Evolutionary conservation across 2,797 vertebrate genomes (phyloP).

Genomic region (Salmo trutta): DNA sequence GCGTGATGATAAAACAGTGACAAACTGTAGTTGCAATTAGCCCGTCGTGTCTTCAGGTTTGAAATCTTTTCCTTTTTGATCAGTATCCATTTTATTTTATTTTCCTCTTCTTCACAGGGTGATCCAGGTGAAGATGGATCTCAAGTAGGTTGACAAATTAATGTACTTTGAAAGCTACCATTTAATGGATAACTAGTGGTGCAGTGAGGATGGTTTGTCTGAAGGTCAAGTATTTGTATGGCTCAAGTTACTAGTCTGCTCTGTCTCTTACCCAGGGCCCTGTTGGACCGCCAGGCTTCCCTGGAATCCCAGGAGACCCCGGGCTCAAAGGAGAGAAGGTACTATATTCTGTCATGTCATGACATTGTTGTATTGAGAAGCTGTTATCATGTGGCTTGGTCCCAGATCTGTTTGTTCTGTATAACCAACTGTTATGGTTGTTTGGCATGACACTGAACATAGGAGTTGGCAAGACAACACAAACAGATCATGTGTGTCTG

Average conservation of each 20-base stretch:
- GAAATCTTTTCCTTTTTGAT: neutral
- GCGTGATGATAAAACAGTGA: too few relatives aligned
- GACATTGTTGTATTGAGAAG: neutral
- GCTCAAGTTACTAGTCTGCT: neutral
- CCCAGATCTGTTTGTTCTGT: too few relatives aligned
- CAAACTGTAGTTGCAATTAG: too few relatives aligned
- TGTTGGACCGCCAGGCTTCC: constrained; percentile 78
- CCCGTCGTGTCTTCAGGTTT: neutral
- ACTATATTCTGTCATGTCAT: constrained; percentile 23
- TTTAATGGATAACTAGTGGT: too few relatives aligned
- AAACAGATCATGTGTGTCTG: neutral
- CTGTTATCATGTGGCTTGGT: too few relatives aligned
- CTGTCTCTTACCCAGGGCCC: neutral
- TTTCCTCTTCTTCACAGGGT: constrained; percentile 68
- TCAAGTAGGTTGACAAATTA: constrained; percentile 30
- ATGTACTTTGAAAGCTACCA: neutral
- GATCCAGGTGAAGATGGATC: constrained; percentile 87
- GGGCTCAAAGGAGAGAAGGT: constrained; percentile 90
- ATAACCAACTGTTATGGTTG: too few relatives aligned
- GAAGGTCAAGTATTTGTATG: neutral
- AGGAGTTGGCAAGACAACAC: too few relatives aligned
- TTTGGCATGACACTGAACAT: too few relatives aligned
- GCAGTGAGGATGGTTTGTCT: too few relatives aligned
- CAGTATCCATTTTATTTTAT: neutral
- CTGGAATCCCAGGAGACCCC: constrained; percentile 76